Evolutionary conservation across 2,888 invertebrate genomes (phyloP).

Genomic region (Anaspis maculata): DNA sequence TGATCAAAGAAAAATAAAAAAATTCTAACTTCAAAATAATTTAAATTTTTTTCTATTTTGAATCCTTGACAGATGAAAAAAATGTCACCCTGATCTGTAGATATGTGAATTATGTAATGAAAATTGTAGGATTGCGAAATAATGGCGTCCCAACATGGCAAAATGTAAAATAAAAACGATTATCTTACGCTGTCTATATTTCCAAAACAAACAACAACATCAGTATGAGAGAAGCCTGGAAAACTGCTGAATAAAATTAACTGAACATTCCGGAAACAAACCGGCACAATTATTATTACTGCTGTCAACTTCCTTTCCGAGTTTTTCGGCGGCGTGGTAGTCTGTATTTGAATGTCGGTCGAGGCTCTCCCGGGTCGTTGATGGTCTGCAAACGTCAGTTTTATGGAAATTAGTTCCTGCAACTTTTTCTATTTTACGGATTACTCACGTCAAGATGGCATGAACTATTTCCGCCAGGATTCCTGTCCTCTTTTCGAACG

Average conservation of each 20-base stretch:
- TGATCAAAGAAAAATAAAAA: no score
- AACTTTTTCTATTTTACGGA: slow-evolving; percentile 5
- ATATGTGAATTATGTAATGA: no score
- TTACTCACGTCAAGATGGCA: slow-evolving; percentile 59
- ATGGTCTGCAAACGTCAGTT: slow-evolving; percentile 49
- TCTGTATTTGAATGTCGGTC: slow-evolving; percentile 61
- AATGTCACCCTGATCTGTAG: no score
- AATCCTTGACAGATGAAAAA: no score
- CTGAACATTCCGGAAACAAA: slow-evolving; percentile 57
- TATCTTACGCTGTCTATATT: no score
- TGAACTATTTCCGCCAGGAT: slow-evolving; percentile 58
- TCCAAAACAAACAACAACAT: no score
- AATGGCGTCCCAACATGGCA: no score
- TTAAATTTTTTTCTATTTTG: no score
- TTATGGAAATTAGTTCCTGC: background rate
- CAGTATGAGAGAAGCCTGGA: slow-evolving; percentile 33
- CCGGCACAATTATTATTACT: slow-evolving; percentile 42
- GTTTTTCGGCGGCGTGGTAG: slow-evolving; percentile 63
- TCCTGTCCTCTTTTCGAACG: slow-evolving; percentile 51
- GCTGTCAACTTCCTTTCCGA: slow-evolving; percentile 51
- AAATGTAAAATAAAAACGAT: no score
- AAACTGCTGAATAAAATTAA: slow-evolving; percentile 52
- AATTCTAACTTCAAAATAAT: no score
- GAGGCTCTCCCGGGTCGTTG: slow-evolving; percentile 56
- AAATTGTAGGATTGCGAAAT: no score